Evolutionary conservation across 2,888 invertebrate genomes (phyloP).

Genomic region (Drosophila meridiana): DNA sequence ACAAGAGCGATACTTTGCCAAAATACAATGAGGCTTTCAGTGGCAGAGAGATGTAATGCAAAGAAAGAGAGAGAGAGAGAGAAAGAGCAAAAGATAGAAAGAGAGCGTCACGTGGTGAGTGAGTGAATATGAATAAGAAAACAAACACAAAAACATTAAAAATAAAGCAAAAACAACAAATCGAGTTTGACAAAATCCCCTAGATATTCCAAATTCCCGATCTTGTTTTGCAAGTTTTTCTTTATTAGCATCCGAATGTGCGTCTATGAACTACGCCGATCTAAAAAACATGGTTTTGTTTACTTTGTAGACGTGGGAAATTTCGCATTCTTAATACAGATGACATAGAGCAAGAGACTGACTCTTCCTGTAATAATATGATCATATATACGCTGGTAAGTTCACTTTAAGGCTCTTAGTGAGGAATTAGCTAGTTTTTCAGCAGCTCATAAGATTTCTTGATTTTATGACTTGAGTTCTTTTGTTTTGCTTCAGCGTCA

Average conservation of each 20-base stretch:
- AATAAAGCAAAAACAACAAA: conserved; percentile 20
- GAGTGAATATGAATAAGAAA: conserved; percentile 6
- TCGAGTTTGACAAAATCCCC: conserved; percentile 54
- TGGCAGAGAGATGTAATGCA: conserved; percentile 8
- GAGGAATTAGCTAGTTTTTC: not conserved
- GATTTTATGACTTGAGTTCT: conserved; percentile 21
- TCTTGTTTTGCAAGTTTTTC: conserved; percentile 60
- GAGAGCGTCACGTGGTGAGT: conserved; percentile 3
- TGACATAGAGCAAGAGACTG: not conserved
- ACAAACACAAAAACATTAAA: not conserved
- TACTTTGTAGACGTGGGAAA: conserved; percentile 1
- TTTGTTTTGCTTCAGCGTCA: conserved; percentile 17
- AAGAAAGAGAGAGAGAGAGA: not conserved
- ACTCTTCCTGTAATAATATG: not conserved
- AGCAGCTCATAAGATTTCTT: not conserved
- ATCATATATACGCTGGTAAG: not conserved
- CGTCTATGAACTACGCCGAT: not conserved
- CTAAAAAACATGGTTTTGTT: not conserved
- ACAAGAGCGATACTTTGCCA: conserved; percentile 49
- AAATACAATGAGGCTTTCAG: conserved; percentile 34
- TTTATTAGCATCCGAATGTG: conserved; percentile 34
- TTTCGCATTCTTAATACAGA: not conserved
- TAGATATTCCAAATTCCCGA: conserved; percentile 33
- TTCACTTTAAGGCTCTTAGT: too few species aligned
- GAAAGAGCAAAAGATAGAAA: not conserved